These are phyloP conservation scores for Lagria hirta DNA, from an alignment of 2,888 invertebrate genomes.

Conservation along the genomic window DNA sequence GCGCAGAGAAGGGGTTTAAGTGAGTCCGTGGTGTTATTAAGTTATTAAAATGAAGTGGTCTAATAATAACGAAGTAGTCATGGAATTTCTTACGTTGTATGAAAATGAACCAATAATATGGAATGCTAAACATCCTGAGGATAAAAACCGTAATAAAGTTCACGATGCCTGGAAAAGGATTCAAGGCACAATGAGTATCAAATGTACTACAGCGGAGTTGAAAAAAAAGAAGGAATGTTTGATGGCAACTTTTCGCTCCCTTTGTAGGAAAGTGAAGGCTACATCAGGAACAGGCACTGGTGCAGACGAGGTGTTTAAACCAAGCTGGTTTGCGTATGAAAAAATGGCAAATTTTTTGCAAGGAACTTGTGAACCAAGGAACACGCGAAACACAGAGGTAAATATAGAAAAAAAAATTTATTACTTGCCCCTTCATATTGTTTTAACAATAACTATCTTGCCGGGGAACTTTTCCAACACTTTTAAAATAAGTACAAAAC, in stretches of 20 bases:
- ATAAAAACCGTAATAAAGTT: conserved; percentile 53
- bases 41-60: conserved; percentile 41
- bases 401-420: too few relatives aligned
- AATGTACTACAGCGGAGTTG: conserved; percentile 50
- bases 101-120: conserved; percentile 53
- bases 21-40: too few relatives aligned
- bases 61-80: conserved; percentile 50
- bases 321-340: conserved; percentile 17
- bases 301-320: conserved; percentile 12
- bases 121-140: conserved; percentile 54
- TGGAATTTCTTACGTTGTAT: conserved; percentile 55
- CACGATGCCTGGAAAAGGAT: conserved; percentile 55
- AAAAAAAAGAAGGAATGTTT: conserved; percentile 58
- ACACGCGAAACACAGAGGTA: background rate
- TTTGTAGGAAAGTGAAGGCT: conserved; percentile 45
- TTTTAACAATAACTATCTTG: too few relatives aligned
- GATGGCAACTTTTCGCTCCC: conserved; percentile 56
- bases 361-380: conserved; percentile 26
- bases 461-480: too few relatives aligned
- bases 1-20: too few relatives aligned
- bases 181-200: conserved; percentile 48
- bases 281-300: too few relatives aligned
- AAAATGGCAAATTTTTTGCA: conserved; percentile 19
- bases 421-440: too few relatives aligned
- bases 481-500: too few relatives aligned